These are phyloP conservation scores for Lasioglossum marginatum DNA, from an alignment of 2,888 invertebrate genomes.

Conservation along the genomic window DNA sequence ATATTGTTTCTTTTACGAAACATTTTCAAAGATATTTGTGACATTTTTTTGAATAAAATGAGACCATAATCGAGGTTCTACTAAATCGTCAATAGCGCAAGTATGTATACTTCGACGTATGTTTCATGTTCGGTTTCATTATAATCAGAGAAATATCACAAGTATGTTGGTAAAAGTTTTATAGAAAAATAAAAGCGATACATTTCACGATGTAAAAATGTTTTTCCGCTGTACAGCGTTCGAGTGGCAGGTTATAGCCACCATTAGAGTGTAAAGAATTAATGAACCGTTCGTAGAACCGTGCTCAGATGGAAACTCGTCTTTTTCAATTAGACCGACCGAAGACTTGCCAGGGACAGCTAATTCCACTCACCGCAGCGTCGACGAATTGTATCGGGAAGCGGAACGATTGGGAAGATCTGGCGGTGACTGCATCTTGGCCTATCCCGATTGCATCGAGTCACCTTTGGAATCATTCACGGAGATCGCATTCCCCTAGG, in stretches of 20 bases:
- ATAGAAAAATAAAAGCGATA: background rate
- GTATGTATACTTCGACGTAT: background rate
- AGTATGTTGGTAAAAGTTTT: background rate
- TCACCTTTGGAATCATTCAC: slow-evolving; percentile 82
- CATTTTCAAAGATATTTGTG: too few relatives aligned
- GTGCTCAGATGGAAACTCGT: slow-evolving; percentile 18
- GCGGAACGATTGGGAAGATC: slow-evolving; percentile 81
- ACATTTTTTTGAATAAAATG: too few relatives aligned
- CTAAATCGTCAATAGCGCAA: too few relatives aligned
- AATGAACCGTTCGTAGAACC: background rate
- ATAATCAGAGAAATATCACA: background rate
- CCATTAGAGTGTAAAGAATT: background rate
- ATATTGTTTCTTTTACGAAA: too few relatives aligned
- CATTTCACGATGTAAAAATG: background rate
- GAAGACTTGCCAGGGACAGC: slow-evolving; percentile 77
- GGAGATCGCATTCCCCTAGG: slow-evolving; percentile 76
- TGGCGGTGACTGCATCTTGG: slow-evolving; percentile 79
- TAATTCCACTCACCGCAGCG: slow-evolving; percentile 76
- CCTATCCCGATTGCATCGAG: slow-evolving; percentile 80
- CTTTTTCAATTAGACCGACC: slow-evolving; percentile 77
- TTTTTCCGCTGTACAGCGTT: background rate
- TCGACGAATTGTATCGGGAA: slow-evolving; percentile 79
- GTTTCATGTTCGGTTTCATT: background rate
- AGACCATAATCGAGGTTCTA: too few relatives aligned
- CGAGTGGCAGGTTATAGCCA: background rate